phyloP scores from a whole-genome alignment of 2,888 invertebrate genomes.

The Leptothorax acervorum region DNA sequence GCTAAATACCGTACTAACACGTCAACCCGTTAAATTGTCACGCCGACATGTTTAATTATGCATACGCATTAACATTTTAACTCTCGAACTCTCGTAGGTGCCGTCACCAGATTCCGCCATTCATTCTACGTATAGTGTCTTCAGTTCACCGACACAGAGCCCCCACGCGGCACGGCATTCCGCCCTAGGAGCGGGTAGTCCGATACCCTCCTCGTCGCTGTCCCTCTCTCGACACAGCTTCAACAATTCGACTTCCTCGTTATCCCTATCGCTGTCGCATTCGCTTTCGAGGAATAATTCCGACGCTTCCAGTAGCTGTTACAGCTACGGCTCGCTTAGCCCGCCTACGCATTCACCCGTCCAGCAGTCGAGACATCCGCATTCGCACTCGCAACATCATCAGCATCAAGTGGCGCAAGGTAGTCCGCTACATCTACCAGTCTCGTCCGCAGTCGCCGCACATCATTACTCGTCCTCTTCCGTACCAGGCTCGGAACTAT shows the following conservation, averaged over 20 bases:
- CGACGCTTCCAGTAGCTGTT: constrained; percentile 96
- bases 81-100: constrained; percentile 68
- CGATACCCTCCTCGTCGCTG: constrained; percentile 84
- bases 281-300: constrained; percentile 95
- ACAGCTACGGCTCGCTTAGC: constrained; percentile 90
- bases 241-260: constrained; percentile 85
- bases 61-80: not conserved
- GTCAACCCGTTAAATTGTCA: not conserved
- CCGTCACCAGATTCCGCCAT: constrained; percentile 96
- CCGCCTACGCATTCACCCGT: constrained; percentile 95
- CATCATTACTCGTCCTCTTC: constrained; percentile 77
- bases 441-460: constrained; percentile 69
- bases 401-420: constrained; percentile 85
- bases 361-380: constrained; percentile 87
- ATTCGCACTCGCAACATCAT: constrained; percentile 85
- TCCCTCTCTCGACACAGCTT: constrained; percentile 84
- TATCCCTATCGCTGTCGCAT: constrained; percentile 90
- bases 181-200: constrained; percentile 85
- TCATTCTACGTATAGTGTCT: constrained; percentile 94
- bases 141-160: constrained; percentile 94
- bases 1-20: not conserved
- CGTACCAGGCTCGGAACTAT: constrained; percentile 77
- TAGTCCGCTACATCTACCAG: constrained; percentile 85
- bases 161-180: constrained; percentile 94
- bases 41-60: not conserved